Base-by-base conservation (phyloP, 2,888 invertebrate species). In the Drosophila colorata region DNA sequence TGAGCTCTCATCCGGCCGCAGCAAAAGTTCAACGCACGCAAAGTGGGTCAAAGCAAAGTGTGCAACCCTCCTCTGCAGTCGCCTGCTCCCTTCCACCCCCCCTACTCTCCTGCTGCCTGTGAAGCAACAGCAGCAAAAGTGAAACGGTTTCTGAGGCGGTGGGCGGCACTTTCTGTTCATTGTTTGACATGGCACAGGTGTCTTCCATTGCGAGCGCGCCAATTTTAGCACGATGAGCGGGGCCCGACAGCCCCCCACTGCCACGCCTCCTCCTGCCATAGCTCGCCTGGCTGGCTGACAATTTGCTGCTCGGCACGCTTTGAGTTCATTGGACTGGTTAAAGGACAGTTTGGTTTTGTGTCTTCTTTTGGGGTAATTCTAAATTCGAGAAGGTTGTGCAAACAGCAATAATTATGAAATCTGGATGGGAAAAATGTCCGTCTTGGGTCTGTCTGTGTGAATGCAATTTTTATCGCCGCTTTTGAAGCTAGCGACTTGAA, bases 11-110 rank as follows among this genome's bases (percentile, higher is more conserved):
- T 74, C 77, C 69, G 59, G 79, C 75, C 69, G 77, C 63, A 44
- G 76, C 78, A 44, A 55, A 51, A 71, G 91, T 88, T 90, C 90
- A 89, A 76, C 78, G 91, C 70, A 83, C 92, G 82, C 49, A 58
- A 91, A 84, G 66, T 91, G 69, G 92, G 92, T 92, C 92, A 92
- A 91, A 92, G 92, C 91, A 91, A 92, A 90, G 53, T 87, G 59
- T 88, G 80, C 91, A 90, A 90, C 90, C 46, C 58, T 51, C 65
- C 48, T 14, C 56, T 5, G 23, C 38, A 11, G 16, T 11, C 4
- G 14, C 13, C 20, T 11, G 2, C 25, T 7, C 5, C 7, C 11
- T 5, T n/a, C 14, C 14, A 8, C 41, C 28, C 4, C 14, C 18
- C 16, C 13, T 13, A 4, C 23, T 2, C 11, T 6, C 11, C n/a